phyloP scores from a whole-genome alignment of 2,113 vertebrate genomes.

The Pyxicephalus adspersus region DNA sequence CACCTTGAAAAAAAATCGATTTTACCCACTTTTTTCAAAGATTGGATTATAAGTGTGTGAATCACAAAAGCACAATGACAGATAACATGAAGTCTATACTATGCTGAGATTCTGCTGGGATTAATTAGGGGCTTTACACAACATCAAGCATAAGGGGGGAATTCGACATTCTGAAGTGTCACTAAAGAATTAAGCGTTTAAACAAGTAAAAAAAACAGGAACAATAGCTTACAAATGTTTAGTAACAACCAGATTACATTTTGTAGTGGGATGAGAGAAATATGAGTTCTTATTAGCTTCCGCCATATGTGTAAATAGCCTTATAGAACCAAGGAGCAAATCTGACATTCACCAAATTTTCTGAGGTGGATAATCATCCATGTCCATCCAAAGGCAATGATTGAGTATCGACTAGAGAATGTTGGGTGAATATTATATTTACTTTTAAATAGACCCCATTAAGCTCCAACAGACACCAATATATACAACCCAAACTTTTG shows the following conservation, averaged over 20 bases:
- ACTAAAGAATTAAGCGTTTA: background rate
- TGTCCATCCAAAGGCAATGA: too few relatives aligned
- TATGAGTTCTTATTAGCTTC: too few relatives aligned
- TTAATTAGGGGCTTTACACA: slow-evolving; percentile 26
- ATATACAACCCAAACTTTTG: too few relatives aligned
- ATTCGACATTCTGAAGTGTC: background rate
- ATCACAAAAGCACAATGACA: slow-evolving; percentile 40
- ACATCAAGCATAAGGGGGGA: background rate
- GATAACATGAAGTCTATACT: background rate
- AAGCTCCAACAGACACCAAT: too few relatives aligned
- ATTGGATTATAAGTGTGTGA: background rate
- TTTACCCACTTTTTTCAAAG: slow-evolving; percentile 16
- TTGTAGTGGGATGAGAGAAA: too few relatives aligned
- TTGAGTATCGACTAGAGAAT: too few relatives aligned
- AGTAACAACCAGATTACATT: background rate
- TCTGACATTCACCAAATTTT: too few relatives aligned
- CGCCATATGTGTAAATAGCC: too few relatives aligned
- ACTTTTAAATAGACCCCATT: too few relatives aligned
- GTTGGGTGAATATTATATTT: too few relatives aligned
- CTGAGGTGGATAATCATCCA: too few relatives aligned
- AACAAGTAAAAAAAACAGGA: slow-evolving; percentile 4
- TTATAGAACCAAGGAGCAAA: too few relatives aligned
- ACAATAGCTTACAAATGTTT: background rate
- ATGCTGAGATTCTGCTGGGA: slow-evolving; percentile 25
- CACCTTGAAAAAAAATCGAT: slow-evolving; percentile 13